A percentile compares a stretch with the other conserved stretches of the same genome.
These are phyloP conservation scores for Epizoanthus rinbou DNA, from an alignment of 92 coral and sea anemone genomes.

Conservation along the genomic window DNA sequence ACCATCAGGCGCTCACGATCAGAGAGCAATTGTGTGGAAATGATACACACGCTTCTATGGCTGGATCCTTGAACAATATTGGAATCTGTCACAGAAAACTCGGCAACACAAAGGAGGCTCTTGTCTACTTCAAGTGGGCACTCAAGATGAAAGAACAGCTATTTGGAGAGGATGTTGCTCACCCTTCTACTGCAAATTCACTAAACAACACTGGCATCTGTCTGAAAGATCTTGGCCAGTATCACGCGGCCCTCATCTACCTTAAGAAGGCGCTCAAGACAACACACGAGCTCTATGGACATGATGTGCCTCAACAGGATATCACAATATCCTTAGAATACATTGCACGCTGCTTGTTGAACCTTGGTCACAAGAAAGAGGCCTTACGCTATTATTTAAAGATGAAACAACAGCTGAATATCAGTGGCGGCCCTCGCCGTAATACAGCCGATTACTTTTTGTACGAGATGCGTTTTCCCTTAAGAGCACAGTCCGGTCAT, in stretches of 20 bases:
- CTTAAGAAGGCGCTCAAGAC: background rate
- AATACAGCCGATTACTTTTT: too few relatives aligned
- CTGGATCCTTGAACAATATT: background rate
- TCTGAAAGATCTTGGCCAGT: background rate
- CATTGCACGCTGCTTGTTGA: background rate
- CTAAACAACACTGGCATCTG: constrained; percentile 16
- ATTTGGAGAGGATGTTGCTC: constrained; percentile 14
- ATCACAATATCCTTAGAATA: background rate
- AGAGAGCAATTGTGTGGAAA: background rate
- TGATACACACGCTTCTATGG: background rate
- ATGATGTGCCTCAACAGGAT: background rate
- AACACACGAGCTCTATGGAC: constrained; percentile 6
- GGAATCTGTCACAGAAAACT: constrained; percentile 8
- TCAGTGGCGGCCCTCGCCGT: too few relatives aligned
- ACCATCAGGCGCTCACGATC: too few relatives aligned
- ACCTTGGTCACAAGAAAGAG: background rate
- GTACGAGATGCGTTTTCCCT: too few relatives aligned
- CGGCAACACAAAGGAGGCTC: background rate
- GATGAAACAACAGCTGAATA: background rate
- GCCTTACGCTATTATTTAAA: background rate
- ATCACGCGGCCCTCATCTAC: background rate
- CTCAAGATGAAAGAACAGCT: background rate
- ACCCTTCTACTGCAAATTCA: background rate
- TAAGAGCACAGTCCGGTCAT: too few relatives aligned
- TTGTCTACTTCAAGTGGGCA: background rate